These are phyloP conservation scores for Caradrina clavipalpis DNA, from an alignment of 2,888 invertebrate genomes.

Conservation along the genomic window DNA sequence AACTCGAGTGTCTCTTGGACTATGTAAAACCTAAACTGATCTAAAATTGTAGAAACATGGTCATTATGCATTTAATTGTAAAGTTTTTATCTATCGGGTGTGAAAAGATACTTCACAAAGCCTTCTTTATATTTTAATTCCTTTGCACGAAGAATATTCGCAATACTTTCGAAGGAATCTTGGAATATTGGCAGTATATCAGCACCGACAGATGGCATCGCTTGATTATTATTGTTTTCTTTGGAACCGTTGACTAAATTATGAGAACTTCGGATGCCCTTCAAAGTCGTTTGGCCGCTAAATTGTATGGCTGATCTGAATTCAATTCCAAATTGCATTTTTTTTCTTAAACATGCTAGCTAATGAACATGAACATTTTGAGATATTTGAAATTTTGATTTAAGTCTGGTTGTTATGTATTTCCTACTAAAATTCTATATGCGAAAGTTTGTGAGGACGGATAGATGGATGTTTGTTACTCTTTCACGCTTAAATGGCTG, in stretches of 20 bases:
- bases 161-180: constrained; percentile 8
- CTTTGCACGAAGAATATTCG: neutral
- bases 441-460: no score
- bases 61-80: no score
- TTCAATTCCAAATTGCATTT: neutral
- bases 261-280: constrained; percentile 11
- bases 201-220: constrained; percentile 7
- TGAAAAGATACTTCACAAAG: no score
- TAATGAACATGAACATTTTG: no score
- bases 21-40: neutral
- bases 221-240: constrained; percentile 39
- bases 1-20: constrained; percentile 12
- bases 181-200: neutral
- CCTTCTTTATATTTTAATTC: neutral
- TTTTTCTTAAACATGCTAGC: no score
- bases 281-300: neutral
- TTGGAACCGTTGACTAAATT: constrained; percentile 12
- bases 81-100: no score
- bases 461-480: no score
- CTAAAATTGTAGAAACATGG: no score
- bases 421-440: no score
- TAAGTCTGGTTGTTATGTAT: no score
- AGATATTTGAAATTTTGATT: no score
- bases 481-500: no score
- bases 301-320: constrained; percentile 4